Evolutionary conservation across 2,113 vertebrate species (phyloP), one percentile per base, ranked within the genome.

Genomic region (rabbit (Oryctolagus cuniculus)): DNA sequence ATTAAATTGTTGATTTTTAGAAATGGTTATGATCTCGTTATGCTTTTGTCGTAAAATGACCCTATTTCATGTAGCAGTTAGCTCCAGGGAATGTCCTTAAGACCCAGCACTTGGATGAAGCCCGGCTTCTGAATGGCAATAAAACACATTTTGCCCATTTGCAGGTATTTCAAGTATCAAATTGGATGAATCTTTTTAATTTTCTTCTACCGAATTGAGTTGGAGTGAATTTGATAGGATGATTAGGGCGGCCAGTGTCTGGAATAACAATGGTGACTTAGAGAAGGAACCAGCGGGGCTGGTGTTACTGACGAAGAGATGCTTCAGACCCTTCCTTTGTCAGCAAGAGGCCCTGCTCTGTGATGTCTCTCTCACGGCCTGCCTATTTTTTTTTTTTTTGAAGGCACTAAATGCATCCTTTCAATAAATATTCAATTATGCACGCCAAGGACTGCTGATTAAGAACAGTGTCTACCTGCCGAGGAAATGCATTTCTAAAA

Each of bases 81-180:
- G 92, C 64, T 97, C 79, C 87, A 91, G 58, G 16, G 86, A 91
- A 83, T 79, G 77, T 74, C 24, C 86, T 96, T 44, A 95, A 96
- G 22, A 95, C 82, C 87, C 88, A 96, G 84, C 67, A 87, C 97
- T 97, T 95, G 96, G 92, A 96, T 3, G 66, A 97, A 96, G 53
- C 24, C 87, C 67, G 79, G 27, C 63, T 8, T 96, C 80, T 61
- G 90, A 97, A 79, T 90, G 69, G 87, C 61, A 95, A 53, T 80
- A 16, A 89, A 94, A 36, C 86, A 93, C 95, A 55, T 51, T 95
- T 96, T 75, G 49, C 29, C 17, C 49, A 90, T 92, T 89, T 66
- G 93, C 27, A 96, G 90, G 88, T 96, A 67, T 97, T 98, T 97
- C 77, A 97, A 63, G 95, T 96, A 92, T 93, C 94, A 96, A 96